Base-by-base conservation (phyloP, 2,797 vertebrate genomes). In the Dendrocincla tyrannina region DNA sequence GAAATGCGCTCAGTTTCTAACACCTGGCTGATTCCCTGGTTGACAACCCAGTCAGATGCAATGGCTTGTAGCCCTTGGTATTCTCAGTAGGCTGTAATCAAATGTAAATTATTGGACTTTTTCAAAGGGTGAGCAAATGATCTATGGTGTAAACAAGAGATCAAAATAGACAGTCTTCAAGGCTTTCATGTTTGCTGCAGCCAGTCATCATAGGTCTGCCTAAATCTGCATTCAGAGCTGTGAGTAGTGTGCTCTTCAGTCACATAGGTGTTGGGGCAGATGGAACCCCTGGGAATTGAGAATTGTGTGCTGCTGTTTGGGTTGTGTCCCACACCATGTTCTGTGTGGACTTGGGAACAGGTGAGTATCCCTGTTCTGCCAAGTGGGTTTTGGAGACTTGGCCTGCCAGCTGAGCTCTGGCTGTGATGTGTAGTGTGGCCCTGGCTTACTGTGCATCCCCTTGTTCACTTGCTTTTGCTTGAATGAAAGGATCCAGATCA, bases 261-360 rank as follows among this genome's bases (percentile, higher is more conserved):
- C 13, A 24, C 23, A 3, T 2, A 20, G 12, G 13, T 66, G 28
- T 66, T 32, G 27, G 17, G 18, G 70, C 33, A n/a, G 14, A 62
- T 68, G 11, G 25, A 41, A 17, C 14, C 22, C 30, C 3, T 55
- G 28, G 64, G 32, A 62, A 33, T 7, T 0, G 0, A 50, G 33
- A 44, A 6, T 2, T 1, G 5, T 33, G 33, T 42, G 44, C 35
- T 5, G 0, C n/a, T 44, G 24, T 69, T 44, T 60, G 67, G 23
- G 28, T 37, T 74, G 15, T 50, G 50, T 52, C n/a, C 2, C 8
- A 2, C 22, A 3, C 69, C 11, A 0, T n/a, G 18, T 33, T 66
- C 8, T 15, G 10, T 0, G 0, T 42, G 46, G 32, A 42, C 17
- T 23, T 58, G 5, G 55, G 59, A 88, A 16, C 23, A 25, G 32